Evolutionary conservation across 1,140 invertebrate genomes (phyloP), one percentile per base, ranked within the genome.

Genomic region (Drosophila varians): DNA sequence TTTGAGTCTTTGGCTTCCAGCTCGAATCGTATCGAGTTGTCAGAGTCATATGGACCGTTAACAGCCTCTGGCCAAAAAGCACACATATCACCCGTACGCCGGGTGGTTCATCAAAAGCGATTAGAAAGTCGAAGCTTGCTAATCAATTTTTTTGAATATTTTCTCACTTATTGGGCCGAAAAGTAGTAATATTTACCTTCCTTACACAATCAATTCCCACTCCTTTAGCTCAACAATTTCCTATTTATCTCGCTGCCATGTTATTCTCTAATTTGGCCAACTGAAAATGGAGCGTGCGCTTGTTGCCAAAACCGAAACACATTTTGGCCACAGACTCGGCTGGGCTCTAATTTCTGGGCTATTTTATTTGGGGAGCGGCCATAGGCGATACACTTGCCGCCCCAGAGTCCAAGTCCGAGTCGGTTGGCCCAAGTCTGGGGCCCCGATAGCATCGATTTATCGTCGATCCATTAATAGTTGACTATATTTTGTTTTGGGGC

Each of bases 401-500:
- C 65, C 57, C 28, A 16, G 23, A 62, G 65, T 66, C 45, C 34
- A 43, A 28, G 36, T 66, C 45, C 34, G 57, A 28, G 36, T 16
- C 31, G 48, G 26, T 47, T 40, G 18, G 14, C 28, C 55, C 23
- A 36, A 57, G 28, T 57, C 56, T 28, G 60, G 6, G 14, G 18
- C 36, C 36, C 21, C 55, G 55, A 69, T 69, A 54, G 51, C 71
- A 65, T 74, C 71, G 71, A 73, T 69, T 53, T 84, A 84, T 70
- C 80, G 80, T 68, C 77, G 84, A 86, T 65, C 68, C 80, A 84
- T 76, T 84, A 80, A 86, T 80, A 76, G 72, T 65, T 76, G 76
- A 79, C 80, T 86, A 74, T 66, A 60, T 84, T 84, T 76, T 86
- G 80, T 84, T 84, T 75, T 86, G 75, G 72, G 57, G 8, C 75